These are phyloP conservation scores for Meandrusa payeni DNA, from an alignment of 2,888 invertebrate species.

Conservation along the genomic window DNA sequence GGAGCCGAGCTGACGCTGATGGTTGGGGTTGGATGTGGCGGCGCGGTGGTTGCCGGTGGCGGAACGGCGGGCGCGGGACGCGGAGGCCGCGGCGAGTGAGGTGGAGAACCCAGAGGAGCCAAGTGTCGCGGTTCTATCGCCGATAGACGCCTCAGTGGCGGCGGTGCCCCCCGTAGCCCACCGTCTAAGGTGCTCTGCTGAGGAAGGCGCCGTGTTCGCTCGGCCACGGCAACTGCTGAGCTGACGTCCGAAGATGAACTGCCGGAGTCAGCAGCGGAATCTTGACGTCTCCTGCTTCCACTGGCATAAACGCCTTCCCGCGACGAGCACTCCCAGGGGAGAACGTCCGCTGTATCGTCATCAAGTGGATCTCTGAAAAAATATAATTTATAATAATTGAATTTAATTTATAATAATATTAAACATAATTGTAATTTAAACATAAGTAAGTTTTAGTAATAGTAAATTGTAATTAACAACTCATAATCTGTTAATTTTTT, in stretches of 20 bases:
- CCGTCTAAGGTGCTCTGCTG: constrained; percentile 86
- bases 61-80: constrained; percentile 50
- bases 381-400: too few relatives aligned
- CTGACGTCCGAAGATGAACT: constrained; percentile 89
- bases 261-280: constrained; percentile 85
- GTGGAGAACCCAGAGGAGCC: constrained; percentile 74
- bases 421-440: too few relatives aligned
- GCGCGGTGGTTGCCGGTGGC: constrained; percentile 52
- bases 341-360: constrained; percentile 59
- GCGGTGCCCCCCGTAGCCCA: constrained; percentile 76
- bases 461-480: too few relatives aligned
- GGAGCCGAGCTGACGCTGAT: constrained; percentile 88
- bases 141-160: constrained; percentile 65
- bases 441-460: too few relatives aligned
- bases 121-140: constrained; percentile 81
- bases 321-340: constrained; percentile 60
- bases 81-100: constrained; percentile 62
- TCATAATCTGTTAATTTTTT: too few relatives aligned
- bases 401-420: too few relatives aligned
- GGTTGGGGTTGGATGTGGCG: constrained; percentile 73
- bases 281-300: constrained; percentile 78
- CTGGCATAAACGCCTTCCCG: constrained; percentile 53
- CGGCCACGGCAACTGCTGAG: constrained; percentile 74
- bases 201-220: constrained; percentile 81
- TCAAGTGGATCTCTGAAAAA: constrained; percentile 59